These are phyloP conservation scores for Cynopterus brachyotis DNA, from an alignment of 2,113 vertebrate genomes.

Conservation along the genomic window DNA sequence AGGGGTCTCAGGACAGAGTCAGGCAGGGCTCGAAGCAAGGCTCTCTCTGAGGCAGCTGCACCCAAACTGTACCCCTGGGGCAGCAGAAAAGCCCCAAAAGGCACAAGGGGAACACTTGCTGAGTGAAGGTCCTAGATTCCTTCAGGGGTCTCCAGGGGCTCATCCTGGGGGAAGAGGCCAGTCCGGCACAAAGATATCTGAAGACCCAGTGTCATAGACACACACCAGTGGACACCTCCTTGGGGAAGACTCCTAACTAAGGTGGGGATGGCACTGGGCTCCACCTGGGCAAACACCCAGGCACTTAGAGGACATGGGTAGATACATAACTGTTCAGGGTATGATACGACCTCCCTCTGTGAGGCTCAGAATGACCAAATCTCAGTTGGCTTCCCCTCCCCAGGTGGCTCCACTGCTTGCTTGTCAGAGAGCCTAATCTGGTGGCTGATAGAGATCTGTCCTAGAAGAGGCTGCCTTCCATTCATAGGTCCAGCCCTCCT, in stretches of 20 bases:
- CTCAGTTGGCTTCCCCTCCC: neutral
- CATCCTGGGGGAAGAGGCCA: neutral
- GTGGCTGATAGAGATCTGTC: fast-evolving
- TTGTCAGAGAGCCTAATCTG: neutral
- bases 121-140: neutral
- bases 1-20: neutral
- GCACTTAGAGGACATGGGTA: neutral
- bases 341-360: neutral
- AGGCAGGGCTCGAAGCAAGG: neutral
- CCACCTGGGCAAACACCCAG: fast-evolving
- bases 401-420: neutral
- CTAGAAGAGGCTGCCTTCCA: neutral
- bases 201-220: neutral
- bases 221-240: neutral
- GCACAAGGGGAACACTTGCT: neutral
- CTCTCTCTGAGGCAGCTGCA: fast-evolving
- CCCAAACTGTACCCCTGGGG: neutral
- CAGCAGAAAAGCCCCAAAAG: neutral
- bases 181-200: neutral
- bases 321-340: no score
- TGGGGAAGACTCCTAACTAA: neutral
- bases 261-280: neutral
- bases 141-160: no score
- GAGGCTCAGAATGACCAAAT: neutral
- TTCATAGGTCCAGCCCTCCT: fast-evolving